Conservation (phyloP, 2,888 invertebrate genomes). For the Drosophila acutilabella region DNA sequence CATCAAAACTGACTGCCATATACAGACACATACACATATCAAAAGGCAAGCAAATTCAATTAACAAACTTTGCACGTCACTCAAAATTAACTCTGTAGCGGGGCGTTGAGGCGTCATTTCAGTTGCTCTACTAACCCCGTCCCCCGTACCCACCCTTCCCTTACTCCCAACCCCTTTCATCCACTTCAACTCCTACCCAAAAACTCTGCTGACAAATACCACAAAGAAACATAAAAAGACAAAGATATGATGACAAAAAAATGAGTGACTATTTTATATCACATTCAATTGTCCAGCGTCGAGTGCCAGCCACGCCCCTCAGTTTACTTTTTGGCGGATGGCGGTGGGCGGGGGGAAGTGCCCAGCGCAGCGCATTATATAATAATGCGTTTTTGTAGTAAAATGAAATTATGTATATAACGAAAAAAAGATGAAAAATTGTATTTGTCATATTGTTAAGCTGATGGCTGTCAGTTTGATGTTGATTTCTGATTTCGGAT, state of each 20-base stretch:
- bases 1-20: conserved; percentile 55
- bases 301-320: conserved; percentile 52
- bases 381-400: conserved; percentile 75
- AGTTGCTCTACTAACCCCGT: conserved; percentile 11
- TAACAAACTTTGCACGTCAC: conserved; percentile 80
- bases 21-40: conserved; percentile 40
- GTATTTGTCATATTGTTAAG: conserved; percentile 81
- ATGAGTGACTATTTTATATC: conserved; percentile 69
- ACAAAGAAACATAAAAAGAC: conserved; percentile 36
- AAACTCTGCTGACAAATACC: conserved; percentile 65
- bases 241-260: conserved; percentile 52
- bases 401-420: conserved; percentile 67
- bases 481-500: conserved; percentile 44
- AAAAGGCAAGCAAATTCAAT: conserved; percentile 75
- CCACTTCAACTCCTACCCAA: conserved; percentile 4
- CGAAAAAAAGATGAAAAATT: conserved; percentile 71
- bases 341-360: conserved; percentile 7
- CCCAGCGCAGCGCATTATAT: conserved; percentile 75
- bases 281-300: conserved; percentile 74
- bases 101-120: conserved; percentile 64
- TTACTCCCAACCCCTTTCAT: background rate
- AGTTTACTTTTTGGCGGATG: background rate
- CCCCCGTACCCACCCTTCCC: background rate
- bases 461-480: conserved; percentile 72
- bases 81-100: conserved; percentile 72